Conservation (phyloP, 1,140 invertebrate genomes). For the Lasaia peninsularis region DNA sequence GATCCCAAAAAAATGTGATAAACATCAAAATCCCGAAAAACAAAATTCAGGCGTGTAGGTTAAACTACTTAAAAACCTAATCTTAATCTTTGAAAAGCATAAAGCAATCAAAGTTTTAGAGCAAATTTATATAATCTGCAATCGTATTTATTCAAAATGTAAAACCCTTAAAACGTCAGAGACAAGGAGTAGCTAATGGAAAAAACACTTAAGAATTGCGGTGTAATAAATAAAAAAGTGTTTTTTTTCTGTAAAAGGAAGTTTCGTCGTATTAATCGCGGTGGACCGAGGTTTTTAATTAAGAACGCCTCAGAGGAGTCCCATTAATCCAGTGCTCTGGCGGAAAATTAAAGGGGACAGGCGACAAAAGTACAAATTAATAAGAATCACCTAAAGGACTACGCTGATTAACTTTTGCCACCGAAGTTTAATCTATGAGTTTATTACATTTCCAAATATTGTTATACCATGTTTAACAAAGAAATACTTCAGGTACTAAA, state of each 20-base stretch:
- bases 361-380: constrained; percentile 55
- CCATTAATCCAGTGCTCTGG: constrained; percentile 49
- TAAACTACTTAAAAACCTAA: too few species aligned
- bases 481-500: too few species aligned
- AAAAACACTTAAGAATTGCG: constrained; percentile 11
- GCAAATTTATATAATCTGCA: too few species aligned
- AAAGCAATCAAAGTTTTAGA: too few species aligned
- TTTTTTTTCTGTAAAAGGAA: constrained; percentile 21
- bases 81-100: too few species aligned
- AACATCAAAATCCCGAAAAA: too few species aligned
- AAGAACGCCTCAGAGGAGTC: constrained; percentile 40
- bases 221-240: constrained; percentile 18
- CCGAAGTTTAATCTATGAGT: constrained; percentile 3
- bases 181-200: neutral
- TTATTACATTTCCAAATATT: constrained; percentile 7
- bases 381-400: constrained; percentile 49
- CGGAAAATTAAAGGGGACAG: constrained; percentile 39
- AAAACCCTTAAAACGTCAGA: neutral
- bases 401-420: constrained; percentile 14
- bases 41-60: too few species aligned
- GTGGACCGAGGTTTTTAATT: constrained; percentile 52
- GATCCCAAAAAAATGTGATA: too few species aligned
- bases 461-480: neutral
- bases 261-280: constrained; percentile 31
- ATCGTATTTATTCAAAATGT: too few species aligned